phyloP scores from a whole-genome alignment of 2,113 vertebrate species.

The Piliocolobus tephrosceles region DNA sequence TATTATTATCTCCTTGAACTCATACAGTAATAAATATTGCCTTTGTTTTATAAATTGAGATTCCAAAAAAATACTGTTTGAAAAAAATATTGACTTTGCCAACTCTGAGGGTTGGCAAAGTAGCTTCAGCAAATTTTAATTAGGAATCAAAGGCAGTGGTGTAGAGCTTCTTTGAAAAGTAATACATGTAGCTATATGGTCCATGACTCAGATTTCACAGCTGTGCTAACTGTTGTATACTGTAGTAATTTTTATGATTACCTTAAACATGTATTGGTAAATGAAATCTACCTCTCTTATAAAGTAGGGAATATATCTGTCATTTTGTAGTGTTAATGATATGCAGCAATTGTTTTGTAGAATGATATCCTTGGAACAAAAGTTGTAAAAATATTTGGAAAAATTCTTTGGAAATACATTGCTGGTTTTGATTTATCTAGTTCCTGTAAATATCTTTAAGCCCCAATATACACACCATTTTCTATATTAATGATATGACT shows the following conservation, averaged over 20 bases:
- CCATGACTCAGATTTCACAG: not conserved
- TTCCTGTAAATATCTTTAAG: constrained; percentile 48
- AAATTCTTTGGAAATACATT: constrained; percentile 43
- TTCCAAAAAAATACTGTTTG: not conserved
- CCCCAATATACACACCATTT: not conserved
- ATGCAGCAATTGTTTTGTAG: not conserved
- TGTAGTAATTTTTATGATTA: not conserved
- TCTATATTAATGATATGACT: not conserved
- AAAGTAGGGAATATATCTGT: not conserved
- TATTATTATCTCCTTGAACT: not conserved
- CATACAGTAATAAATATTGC: not conserved
- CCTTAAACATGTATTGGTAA: not conserved
- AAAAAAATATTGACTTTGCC: not conserved
- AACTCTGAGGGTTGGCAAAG: not conserved
- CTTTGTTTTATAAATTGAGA: not conserved
- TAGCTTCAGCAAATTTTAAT: not conserved
- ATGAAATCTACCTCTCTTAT: not conserved
- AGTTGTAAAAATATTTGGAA: not conserved
- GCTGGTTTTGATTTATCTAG: constrained; percentile 46
- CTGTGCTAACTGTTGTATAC: not conserved
- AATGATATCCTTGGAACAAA: constrained; percentile 28
- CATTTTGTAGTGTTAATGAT: not conserved
- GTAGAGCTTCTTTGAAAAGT: not conserved
- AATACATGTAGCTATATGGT: not conserved
- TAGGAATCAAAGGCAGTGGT: not conserved